phyloP scores from a whole-genome alignment of 2,888 invertebrate genomes.

The Nymphalis urticae region DNA sequence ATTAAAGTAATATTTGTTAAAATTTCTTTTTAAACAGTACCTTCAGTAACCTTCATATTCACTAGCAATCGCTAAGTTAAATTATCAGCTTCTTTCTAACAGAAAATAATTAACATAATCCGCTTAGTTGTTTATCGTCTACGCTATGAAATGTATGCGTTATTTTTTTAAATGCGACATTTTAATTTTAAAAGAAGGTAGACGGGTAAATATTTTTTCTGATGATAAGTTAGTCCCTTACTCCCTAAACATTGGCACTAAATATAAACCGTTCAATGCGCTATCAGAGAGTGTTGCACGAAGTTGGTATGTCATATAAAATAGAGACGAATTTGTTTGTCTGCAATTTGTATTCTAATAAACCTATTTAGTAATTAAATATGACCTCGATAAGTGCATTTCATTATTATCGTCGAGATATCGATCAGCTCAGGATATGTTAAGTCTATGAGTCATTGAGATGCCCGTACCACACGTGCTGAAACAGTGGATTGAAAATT shows the following conservation, averaged over 20 bases:
- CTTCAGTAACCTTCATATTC: neutral
- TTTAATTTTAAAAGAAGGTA: no score
- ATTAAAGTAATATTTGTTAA: neutral
- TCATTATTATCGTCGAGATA: neutral
- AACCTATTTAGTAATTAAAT: neutral
- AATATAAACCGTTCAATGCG: no score
- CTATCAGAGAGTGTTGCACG: no score
- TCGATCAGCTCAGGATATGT: neutral
- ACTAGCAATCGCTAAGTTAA: neutral
- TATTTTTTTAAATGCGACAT: no score
- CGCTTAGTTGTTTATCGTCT: neutral
- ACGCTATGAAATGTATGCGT: neutral
- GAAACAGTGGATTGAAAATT: slow-evolving; percentile 4
- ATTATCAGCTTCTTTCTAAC: neutral
- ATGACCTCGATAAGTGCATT: slow-evolving; percentile 1
- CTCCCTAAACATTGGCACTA: no score
- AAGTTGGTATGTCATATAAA: no score
- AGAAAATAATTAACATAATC: slow-evolving; percentile 4
- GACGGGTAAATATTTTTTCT: no score
- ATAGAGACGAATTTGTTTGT: neutral
- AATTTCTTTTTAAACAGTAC: neutral
- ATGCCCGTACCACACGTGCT: neutral
- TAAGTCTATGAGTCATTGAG: neutral
- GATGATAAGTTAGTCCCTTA: no score
- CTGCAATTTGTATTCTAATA: neutral